Evolutionary conservation across 1,140 invertebrate species (phyloP).

Genomic region (Temnothorax curvispinosus): DNA sequence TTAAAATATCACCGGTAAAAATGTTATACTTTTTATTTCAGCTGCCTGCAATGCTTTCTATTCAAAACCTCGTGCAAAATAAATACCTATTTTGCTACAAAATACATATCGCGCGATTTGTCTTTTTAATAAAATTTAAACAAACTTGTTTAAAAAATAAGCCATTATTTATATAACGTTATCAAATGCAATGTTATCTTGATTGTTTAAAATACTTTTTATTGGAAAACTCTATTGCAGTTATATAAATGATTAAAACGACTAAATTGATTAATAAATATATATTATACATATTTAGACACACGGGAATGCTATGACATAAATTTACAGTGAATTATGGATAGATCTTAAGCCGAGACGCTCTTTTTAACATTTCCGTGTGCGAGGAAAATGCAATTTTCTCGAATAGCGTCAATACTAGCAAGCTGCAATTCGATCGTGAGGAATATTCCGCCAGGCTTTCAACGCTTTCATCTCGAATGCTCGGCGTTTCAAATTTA

Average conservation of each 20-base stretch:
- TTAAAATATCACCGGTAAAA: background rate
- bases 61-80: background rate
- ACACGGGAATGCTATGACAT: background rate
- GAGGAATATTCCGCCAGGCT: slow-evolving; percentile 51
- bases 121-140: background rate
- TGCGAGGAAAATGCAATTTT: slow-evolving; percentile 32
- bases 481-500: slow-evolving; percentile 47
- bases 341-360: background rate
- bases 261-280: background rate
- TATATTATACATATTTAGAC: no score
- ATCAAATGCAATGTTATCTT: background rate
- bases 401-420: slow-evolving; percentile 28
- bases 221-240: background rate
- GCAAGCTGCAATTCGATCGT: slow-evolving; percentile 49
- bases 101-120: background rate
- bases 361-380: background rate
- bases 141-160: background rate
- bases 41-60: background rate
- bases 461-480: slow-evolving; percentile 38
- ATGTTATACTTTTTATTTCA: background rate
- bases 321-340: slow-evolving; percentile 2
- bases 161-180: background rate
- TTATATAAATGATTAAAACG: background rate
- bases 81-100: background rate
- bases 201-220: background rate